Base-by-base conservation (phyloP, 2,888 invertebrate species). In the Smittia aterrima region DNA sequence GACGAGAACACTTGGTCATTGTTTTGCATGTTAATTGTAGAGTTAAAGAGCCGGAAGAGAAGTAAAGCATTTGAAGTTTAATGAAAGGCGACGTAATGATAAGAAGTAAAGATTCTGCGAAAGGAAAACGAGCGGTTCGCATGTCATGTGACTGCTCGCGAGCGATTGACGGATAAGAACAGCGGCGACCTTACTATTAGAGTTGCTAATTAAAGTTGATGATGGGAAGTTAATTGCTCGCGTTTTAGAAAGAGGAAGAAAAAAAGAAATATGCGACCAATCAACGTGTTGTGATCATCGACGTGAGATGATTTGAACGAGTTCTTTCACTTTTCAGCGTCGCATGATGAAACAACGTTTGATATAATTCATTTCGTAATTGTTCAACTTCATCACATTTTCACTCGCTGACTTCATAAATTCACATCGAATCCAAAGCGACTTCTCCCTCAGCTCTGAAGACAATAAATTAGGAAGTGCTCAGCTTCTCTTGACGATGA, bases 381-480 rank as follows among this genome's bases (percentile, higher is more conserved):
- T 47, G 16, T 47, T 47, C 32, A 9, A 47, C 47, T 47, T 47
- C 16, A 47, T 47, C 16, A 47, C 47, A 47, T n/a, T 32, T 47
- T 47, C 47, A 47, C 47, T 47, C 47, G 47, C 16, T 47, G 47
- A n/a, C 32, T n/a, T 47, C 47, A 47, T 47, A 47, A 47, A 47
- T 47, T 47, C 47, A 47, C 13, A 32, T 32, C 32, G 4, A 32
- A 47, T 9, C 32, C 47, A 47, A 47, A 47, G 58, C 18, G 58
- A 22, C 22, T 58, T 58, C 58, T 7, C 22, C 22, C 18, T 22
- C 58, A 58, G 22, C 4, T 24, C 58, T 3, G 25, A 4, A 66
- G 53, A 70, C 70, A 70, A 70, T 70, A 70, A 70, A 25, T 47
- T 25, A 70, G 70, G 53, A 70, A 25, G 53, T n/a, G 22, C 27